Percentiles rank a stretch among this genome's conserved stretches.
Evolutionary conservation across 2,888 invertebrate species (phyloP).

Genomic region (Brachycybe producta): DNA sequence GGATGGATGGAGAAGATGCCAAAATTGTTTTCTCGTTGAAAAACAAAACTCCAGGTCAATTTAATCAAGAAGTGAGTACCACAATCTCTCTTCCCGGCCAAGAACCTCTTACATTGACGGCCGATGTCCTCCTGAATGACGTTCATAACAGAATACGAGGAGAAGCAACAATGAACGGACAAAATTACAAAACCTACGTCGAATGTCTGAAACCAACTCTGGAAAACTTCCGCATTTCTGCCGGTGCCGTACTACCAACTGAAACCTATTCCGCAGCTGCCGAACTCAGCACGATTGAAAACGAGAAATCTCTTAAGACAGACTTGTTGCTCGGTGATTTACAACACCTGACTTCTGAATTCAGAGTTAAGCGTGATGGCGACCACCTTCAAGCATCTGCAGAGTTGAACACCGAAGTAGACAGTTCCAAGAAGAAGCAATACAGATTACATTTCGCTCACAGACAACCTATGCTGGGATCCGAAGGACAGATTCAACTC

Average conservation of each 20-base stretch:
- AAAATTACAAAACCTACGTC: slow-evolving; percentile 10
- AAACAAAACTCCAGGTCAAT: background rate
- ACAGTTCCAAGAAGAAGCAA: background rate
- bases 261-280: background rate
- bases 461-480: slow-evolving; percentile 7
- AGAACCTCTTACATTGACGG: slow-evolving; percentile 6
- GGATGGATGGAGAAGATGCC: slow-evolving; percentile 6
- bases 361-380: slow-evolving; percentile 1
- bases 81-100: slow-evolving; percentile 9
- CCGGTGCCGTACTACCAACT: slow-evolving; percentile 4
- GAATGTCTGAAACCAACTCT: slow-evolving; percentile 13
- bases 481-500: background rate
- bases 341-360: background rate
- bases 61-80: background rate
- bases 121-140: slow-evolving; percentile 5
- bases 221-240: slow-evolving; percentile 8
- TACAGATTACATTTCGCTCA: slow-evolving; percentile 3
- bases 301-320: slow-evolving; percentile 2
- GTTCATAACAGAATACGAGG: slow-evolving; percentile 6
- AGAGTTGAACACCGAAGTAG: background rate
- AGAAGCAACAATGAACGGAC: slow-evolving; percentile 7
- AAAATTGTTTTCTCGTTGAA: background rate
- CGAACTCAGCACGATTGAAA: background rate
- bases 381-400: background rate
- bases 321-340: slow-evolving; percentile 2